phyloP scores from a whole-genome alignment of 2,113 vertebrate species.

The Macquaria ambigua region DNA sequence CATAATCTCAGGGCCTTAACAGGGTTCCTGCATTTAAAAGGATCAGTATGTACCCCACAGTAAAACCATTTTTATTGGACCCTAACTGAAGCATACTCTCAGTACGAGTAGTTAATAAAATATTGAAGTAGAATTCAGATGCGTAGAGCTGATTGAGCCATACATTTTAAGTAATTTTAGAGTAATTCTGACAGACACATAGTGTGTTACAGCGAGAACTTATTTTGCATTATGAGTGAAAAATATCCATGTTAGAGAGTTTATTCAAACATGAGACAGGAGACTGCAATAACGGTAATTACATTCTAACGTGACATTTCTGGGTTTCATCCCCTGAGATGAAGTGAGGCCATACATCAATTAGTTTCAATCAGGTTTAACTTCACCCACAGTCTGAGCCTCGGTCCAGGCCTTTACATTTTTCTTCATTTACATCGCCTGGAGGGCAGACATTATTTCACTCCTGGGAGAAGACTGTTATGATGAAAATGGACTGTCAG shows the following conservation, averaged over 20 bases:
- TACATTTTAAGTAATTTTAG: conserved; percentile 26
- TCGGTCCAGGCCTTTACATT: conserved; percentile 53
- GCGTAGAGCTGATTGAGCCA: not conserved
- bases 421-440: conserved; percentile 75
- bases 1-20: not conserved
- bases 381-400: conserved; percentile 51
- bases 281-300: conserved; percentile 65
- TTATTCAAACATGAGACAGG: conserved; percentile 47
- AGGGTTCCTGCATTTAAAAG: not conserved
- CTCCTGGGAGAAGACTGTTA: conserved; percentile 66
- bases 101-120: not conserved
- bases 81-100: not conserved
- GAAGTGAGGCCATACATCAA: conserved; percentile 68
- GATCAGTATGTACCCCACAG: not conserved
- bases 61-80: not conserved
- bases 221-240: conserved; percentile 11
- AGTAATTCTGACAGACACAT: conserved; percentile 23
- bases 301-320: conserved; percentile 65
- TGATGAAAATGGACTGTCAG: conserved; percentile 73
- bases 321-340: conserved; percentile 67
- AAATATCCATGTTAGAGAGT: conserved; percentile 20
- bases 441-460: conserved; percentile 68
- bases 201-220: not conserved
- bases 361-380: conserved; percentile 74
- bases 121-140: conserved; percentile 24